phyloP scores from a whole-genome alignment of 2,113 vertebrate species.

The Pachycephala philippinensis region DNA sequence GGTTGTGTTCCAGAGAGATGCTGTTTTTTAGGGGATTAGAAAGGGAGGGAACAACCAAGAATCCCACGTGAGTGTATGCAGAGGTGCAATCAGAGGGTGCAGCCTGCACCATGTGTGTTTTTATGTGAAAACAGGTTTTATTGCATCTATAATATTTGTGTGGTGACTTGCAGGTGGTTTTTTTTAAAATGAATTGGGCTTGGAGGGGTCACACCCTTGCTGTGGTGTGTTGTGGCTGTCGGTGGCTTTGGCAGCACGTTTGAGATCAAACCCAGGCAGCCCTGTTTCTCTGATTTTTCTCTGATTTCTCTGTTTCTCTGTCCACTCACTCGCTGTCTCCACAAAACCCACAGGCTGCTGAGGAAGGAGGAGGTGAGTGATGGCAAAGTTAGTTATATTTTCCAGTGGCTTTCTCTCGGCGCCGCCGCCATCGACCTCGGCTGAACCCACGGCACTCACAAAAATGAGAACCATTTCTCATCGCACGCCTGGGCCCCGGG shows the following conservation, averaged over 20 bases:
- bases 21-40: background rate
- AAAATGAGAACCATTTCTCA: slow-evolving; percentile 55
- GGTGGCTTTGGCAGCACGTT: background rate
- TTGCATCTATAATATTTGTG: background rate
- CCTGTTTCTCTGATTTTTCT: background rate
- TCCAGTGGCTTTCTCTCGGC: background rate
- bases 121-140: background rate
- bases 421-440: background rate
- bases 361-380: background rate
- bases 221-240: fast-evolving
- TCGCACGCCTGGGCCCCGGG: fast-evolving
- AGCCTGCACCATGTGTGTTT: background rate
- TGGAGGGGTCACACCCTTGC: background rate
- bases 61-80: fast-evolving
- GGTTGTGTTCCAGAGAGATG: background rate
- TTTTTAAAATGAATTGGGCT: fast-evolving
- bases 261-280: background rate
- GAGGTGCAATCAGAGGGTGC: background rate
- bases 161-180: background rate
- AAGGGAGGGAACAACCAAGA: background rate
- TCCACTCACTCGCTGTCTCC: background rate
- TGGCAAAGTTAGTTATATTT: slow-evolving; percentile 28
- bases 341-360: background rate
- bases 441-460: background rate
- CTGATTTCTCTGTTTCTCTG: too few species aligned